Percentiles rank a stretch among this genome's conserved stretches.
Conservation (phyloP, 2,888 invertebrate species). For the Drosophila quinaria region DNA sequence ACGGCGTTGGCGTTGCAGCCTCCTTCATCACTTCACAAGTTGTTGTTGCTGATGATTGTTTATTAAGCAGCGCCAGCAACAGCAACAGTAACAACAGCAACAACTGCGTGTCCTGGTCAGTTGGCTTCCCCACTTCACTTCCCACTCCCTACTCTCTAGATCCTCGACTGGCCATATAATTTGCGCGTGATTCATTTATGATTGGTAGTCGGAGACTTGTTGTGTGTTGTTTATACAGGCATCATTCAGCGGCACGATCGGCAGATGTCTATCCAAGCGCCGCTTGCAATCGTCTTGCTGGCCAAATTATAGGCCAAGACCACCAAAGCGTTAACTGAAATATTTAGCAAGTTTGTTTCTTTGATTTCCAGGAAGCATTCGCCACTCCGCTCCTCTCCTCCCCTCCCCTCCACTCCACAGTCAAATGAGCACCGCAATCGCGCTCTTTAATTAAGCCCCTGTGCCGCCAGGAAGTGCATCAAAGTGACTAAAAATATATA, state of each 20-base stretch:
- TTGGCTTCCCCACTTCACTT: not conserved
- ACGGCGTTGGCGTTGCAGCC: conserved; percentile 59
- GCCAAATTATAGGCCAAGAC: conserved; percentile 82
- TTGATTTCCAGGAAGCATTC: conserved; percentile 80
- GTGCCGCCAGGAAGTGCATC: conserved; percentile 66
- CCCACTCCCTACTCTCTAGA: not conserved
- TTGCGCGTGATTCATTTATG: conserved; percentile 81
- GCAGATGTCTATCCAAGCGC: conserved; percentile 65
- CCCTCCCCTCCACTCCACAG: conserved; percentile 20
- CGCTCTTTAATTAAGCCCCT: conserved; percentile 75
- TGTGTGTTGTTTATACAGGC: conserved; percentile 54
- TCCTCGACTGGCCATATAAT: conserved; percentile 69
- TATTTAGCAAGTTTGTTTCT: conserved; percentile 83
- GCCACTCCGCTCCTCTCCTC: no score
- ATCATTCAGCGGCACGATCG: conserved; percentile 57
- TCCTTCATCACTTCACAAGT: conserved; percentile 56
- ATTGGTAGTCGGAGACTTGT: conserved; percentile 62
- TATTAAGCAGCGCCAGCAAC: conserved; percentile 78
- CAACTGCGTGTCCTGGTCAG: conserved; percentile 55
- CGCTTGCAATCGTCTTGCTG: conserved; percentile 63
- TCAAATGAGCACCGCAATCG: conserved; percentile 69
- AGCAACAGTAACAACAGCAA: not conserved
- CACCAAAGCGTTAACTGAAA: conserved; percentile 82
- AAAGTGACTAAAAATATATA: conserved; percentile 41
- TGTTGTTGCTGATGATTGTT: conserved; percentile 75